Conservation (phyloP, 2,888 invertebrate genomes). For the Aleiodes alternator region DNA sequence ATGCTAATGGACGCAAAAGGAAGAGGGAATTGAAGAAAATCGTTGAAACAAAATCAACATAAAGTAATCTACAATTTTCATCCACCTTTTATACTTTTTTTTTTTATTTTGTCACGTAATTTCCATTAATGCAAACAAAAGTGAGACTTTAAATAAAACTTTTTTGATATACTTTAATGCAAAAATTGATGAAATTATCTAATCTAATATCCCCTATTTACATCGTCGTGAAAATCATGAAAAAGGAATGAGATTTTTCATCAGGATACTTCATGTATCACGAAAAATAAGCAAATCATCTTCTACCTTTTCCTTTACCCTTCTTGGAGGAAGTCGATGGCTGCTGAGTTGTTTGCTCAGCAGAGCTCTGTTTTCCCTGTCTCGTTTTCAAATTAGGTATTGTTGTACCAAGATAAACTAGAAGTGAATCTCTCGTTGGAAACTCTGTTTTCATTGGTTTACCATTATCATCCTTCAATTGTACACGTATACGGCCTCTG, state of each 20-base stretch:
- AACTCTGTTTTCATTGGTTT: slow-evolving; percentile 83
- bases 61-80: neutral
- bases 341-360: slow-evolving; percentile 71
- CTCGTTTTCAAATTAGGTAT: slow-evolving; percentile 94
- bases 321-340: slow-evolving; percentile 67
- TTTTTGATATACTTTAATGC: slow-evolving; percentile 9
- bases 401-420: slow-evolving; percentile 86
- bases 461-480: slow-evolving; percentile 94
- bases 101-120: slow-evolving; percentile 6
- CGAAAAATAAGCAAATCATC: slow-evolving; percentile 61
- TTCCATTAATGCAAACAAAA: neutral
- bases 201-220: slow-evolving; percentile 9
- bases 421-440: slow-evolving; percentile 85
- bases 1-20: slow-evolving; percentile 12
- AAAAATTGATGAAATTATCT: neutral
- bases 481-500: slow-evolving; percentile 93
- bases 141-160: neutral
- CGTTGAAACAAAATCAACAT: neutral
- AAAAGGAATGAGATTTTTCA: neutral
- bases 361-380: slow-evolving; percentile 77
- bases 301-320: slow-evolving; percentile 76
- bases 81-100: slow-evolving; percentile 10
- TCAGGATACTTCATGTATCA: neutral
- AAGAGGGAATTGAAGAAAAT: slow-evolving; percentile 21
- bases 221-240: neutral